Percentiles rank a stretch among this genome's conserved stretches.
phyloP scores from a whole-genome alignment of 2,113 vertebrate species.

The Bolborhynchus lineola region DNA sequence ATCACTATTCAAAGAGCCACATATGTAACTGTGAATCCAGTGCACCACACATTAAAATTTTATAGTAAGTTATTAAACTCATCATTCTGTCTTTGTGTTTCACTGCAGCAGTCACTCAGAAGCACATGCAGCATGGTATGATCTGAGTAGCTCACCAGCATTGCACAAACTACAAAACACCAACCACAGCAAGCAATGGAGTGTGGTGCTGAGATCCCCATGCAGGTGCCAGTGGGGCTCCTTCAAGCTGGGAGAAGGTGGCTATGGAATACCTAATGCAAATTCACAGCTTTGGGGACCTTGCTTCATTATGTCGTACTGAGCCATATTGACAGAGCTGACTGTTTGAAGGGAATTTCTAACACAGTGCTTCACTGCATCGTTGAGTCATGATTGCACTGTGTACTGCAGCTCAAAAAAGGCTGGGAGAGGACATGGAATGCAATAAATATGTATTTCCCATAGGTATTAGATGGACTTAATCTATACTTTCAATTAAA shows the following conservation, averaged over 20 bases:
- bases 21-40: not conserved
- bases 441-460: not conserved
- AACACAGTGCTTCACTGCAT: not conserved
- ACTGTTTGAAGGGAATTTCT: not conserved
- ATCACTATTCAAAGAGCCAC: not conserved
- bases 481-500: not conserved
- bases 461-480: not conserved
- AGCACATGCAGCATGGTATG: rapidly evolving
- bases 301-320: not conserved
- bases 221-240: rapidly evolving
- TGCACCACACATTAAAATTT: not conserved
- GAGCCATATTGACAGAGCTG: not conserved
- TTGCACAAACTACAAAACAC: rapidly evolving
- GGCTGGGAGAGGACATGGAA: not conserved
- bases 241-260: not conserved
- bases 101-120: not conserved
- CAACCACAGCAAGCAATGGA: not conserved
- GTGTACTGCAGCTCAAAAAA: not conserved
- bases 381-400: not conserved
- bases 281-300: not conserved
- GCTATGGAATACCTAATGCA: not conserved
- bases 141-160: not conserved
- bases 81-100: not conserved
- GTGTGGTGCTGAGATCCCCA: rapidly evolving
- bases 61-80: not conserved